Evolutionary conservation across 2,888 invertebrate genomes (phyloP), one percentile per base, ranked within the genome.

Genomic region (Sinopyrophorus schimmeli): DNA sequence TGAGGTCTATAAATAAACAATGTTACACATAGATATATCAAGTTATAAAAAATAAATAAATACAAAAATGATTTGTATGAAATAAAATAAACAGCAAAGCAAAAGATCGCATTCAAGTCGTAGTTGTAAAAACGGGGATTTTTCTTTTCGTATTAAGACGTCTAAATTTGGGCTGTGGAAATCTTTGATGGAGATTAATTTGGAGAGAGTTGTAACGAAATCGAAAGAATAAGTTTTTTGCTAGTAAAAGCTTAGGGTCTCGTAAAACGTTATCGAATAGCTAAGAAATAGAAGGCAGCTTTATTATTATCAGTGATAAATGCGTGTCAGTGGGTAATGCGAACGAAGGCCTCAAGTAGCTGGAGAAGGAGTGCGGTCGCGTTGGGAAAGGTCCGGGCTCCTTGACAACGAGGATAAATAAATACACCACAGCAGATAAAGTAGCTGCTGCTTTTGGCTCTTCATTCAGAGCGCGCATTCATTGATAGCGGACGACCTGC

Each of bases 381-480:
- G 57, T 62, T 61, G 61, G 40, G 61, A 48, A 59, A 61, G 61
- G 61, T 61, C 61, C 55, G 55, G 60, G 48, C 46, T 59, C 54
- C 58, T 55, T 59, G 55, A 55, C 58, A 58, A 55, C 58, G 50
- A 55, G 58, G 60, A 60, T 60, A 61, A 61, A 61, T 61, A 61
- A 59, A 60, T 61, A 60, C 60, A 58, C 54, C 57, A 59, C 55
- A 54, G 49, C 56, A 49, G 58, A 57, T 59, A 60, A 60, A 59
- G 60, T 60, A 54, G 56, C 58, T 56, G 54, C 51, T 44, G 51
- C 54, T 51, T 49, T 51, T 55, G 52, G 54, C 49, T 55, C 52
- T 54, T 54, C 56, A 54, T 48, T 54, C 43, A 53, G 41, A 42
- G 42, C 47, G 53, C 55, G 55, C 47, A 51, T 56, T 56, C 56